These are phyloP conservation scores for Lepidonotus clava DNA, from an alignment of 2,888 invertebrate species.

Conservation along the genomic window DNA sequence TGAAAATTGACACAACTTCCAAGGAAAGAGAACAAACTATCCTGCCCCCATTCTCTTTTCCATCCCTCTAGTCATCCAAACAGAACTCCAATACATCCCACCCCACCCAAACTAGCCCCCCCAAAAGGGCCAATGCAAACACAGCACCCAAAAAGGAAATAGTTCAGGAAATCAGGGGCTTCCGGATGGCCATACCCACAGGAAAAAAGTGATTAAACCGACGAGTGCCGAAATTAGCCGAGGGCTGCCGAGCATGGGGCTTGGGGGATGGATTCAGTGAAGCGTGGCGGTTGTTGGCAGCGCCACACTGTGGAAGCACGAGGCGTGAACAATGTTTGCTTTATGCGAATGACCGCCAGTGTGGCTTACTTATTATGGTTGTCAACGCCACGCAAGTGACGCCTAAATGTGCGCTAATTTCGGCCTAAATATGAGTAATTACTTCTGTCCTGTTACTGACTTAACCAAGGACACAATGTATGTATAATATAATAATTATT, in stretches of 20 bases:
- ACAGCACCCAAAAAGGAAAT: too few relatives aligned
- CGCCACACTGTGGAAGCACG: not conserved
- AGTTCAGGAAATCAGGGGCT: not conserved
- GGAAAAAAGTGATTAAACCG: not conserved
- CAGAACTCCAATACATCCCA: too few relatives aligned
- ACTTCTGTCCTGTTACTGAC: too few relatives aligned
- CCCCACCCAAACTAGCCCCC: too few relatives aligned
- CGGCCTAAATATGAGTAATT: too few relatives aligned
- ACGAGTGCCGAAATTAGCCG: not conserved
- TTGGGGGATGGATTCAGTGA: not conserved
- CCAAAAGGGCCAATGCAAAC: too few relatives aligned
- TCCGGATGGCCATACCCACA: not conserved
- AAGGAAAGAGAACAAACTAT: not conserved
- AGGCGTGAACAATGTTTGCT: not conserved
- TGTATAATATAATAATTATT: too few relatives aligned
- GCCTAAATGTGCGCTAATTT: too few relatives aligned
- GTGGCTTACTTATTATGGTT: not conserved
- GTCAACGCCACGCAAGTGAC: too few relatives aligned
- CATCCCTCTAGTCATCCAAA: too few relatives aligned
- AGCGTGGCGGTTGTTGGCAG: not conserved
- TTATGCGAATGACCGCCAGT: not conserved
- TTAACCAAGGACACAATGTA: too few relatives aligned
- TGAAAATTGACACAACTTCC: slow-evolving; percentile 1
- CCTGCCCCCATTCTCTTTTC: not conserved
- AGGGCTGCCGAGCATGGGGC: not conserved